Evolutionary conservation across 2,113 vertebrate species (phyloP).

Genomic region (Connochaetes taurinus): DNA sequence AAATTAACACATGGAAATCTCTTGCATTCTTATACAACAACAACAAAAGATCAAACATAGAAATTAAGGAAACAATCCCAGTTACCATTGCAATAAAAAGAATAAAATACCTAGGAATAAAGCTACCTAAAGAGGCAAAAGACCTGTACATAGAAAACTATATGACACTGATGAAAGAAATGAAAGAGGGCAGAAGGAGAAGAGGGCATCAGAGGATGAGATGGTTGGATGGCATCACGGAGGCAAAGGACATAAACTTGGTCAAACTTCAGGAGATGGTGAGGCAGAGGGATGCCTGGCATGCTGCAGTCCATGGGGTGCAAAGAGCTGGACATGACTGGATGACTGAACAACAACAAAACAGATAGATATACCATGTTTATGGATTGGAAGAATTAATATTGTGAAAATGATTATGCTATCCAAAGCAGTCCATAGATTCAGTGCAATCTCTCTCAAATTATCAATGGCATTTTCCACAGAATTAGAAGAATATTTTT

Average conservation of each 20-base stretch:
- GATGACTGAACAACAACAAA: background rate
- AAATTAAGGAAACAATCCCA: background rate
- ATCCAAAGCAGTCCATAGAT: background rate
- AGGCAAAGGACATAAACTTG: background rate
- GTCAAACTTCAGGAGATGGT: background rate
- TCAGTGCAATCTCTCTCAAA: background rate
- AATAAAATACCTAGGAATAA: background rate
- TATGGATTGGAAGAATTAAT: background rate
- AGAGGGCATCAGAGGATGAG: background rate
- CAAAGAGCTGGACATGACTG: background rate
- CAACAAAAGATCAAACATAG: background rate
- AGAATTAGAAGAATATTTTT: background rate
- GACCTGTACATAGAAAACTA: background rate
- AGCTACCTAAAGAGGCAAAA: background rate
- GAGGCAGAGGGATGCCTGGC: background rate
- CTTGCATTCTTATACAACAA: background rate
- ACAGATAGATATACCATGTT: background rate
- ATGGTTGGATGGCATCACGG: background rate
- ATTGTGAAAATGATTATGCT: background rate
- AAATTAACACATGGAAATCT: background rate
- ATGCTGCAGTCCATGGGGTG: background rate
- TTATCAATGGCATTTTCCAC: background rate
- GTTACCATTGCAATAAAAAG: background rate
- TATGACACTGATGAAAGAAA: background rate
- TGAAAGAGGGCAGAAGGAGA: background rate